A percentile compares a stretch with the other conserved stretches of the same genome.
Conservation (phyloP, 2,888 invertebrate genomes). For the Micoletzkya japonica region DNA sequence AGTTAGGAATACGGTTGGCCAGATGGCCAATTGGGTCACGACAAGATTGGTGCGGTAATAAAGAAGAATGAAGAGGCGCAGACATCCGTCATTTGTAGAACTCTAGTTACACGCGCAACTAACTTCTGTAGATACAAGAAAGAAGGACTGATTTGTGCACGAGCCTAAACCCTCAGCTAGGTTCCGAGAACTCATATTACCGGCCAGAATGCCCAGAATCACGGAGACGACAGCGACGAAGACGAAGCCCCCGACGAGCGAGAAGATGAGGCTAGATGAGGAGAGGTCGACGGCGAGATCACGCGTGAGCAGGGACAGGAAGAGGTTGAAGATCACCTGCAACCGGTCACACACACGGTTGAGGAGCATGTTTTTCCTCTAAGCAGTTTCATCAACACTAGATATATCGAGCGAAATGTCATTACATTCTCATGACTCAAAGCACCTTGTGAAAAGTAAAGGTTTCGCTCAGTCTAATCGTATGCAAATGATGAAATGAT, state of each 20-base stretch:
- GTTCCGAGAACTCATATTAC: no score
- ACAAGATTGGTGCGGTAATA: no score
- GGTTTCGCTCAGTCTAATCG: no score
- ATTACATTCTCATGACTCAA: not conserved
- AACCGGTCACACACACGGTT: not conserved
- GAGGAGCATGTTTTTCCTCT: no score
- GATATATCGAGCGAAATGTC: not conserved
- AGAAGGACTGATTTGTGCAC: no score
- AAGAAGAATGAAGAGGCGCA: no score
- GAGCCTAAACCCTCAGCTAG: no score
- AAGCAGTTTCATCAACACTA: no score
- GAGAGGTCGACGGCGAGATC: not conserved
- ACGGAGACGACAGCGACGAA: constrained; percentile 7
- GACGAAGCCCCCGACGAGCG: not conserved
- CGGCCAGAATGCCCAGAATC: not conserved
- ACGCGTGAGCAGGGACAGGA: not conserved
- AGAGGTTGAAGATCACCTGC: constrained; percentile 22
- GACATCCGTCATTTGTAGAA: no score
- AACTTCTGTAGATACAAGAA: no score
- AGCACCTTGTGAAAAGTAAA: not conserved
- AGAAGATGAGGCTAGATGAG: not conserved
- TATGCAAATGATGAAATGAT: no score
- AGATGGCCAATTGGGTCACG: not conserved
- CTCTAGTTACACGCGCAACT: no score
- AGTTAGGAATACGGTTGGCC: not conserved